Conservation (phyloP, 1,140 invertebrate species). For the Cyrtorhinus lividipennis region DNA sequence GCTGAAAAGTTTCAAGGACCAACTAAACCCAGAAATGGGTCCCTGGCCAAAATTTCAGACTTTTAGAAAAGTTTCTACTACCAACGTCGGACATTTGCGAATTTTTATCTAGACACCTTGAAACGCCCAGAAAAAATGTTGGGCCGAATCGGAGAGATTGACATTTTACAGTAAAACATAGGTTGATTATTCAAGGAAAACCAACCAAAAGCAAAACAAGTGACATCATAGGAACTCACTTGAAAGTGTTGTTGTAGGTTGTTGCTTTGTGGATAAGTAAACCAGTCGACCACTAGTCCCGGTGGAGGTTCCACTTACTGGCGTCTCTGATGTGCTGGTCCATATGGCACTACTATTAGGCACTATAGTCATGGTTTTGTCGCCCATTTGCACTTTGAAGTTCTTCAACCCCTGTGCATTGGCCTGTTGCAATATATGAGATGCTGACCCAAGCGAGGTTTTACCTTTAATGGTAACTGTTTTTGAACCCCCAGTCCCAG, state of each 20-base stretch:
- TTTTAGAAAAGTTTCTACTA: no score
- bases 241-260: conserved; percentile 8
- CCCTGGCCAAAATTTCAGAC: no score
- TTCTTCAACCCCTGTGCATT: conserved; percentile 18
- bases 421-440: conserved; percentile 22
- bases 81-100: no score
- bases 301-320: background rate
- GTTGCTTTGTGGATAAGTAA: conserved; percentile 15
- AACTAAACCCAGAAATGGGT: no score
- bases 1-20: no score
- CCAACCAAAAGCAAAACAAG: no score
- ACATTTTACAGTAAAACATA: no score
- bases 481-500: conserved; percentile 33
- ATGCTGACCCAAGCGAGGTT: conserved; percentile 19
- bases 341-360: conserved; percentile 14
- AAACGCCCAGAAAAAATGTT: no score
- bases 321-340: background rate
- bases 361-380: conserved; percentile 21
- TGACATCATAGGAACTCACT: no score
- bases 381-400: conserved; percentile 20
- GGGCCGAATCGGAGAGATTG: no score
- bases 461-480: conserved; percentile 27
- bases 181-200: no score
- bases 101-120: no score
- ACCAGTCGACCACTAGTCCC: conserved; percentile 14